Base-by-base conservation (phyloP, 2,888 invertebrate species). In the Scaptomyza caliginosa region DNA sequence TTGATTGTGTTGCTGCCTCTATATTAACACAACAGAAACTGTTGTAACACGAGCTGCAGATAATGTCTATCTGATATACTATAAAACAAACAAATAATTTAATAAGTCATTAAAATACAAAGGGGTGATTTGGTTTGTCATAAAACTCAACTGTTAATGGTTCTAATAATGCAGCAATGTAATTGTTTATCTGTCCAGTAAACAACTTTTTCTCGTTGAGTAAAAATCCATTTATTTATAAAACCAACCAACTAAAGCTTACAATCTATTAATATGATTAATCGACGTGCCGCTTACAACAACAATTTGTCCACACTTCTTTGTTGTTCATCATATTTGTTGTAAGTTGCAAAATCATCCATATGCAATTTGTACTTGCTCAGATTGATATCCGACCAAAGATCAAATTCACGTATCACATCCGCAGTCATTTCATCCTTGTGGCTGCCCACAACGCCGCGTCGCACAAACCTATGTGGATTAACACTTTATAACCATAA, bases 361-460 rank as follows among this genome's bases (percentile, higher is more conserved):
- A 83, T 74, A 16, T 77, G 68, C 56, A 90, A 72, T 45, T 87
- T 79, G 43, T 80, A 75, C 2, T 77, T 64, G 38, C 78, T 67
- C 17, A 90, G 81, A 67, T 86, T 88, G 21, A 77, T 77, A 32
- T 88, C 80, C 8, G 81, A 84, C 90, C 90, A 90, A 26, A 89
- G 79, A 68, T 90, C 90, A 10, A 90, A 89, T 42, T 90, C 85
- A 0, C 87, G 71, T 24, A 89, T 88, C n/a, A 89, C 65, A 11
- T 78, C 69, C 1, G 71, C 50, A 0, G 86, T 73, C 52, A 90
- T 70, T 59, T 90, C 90, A 57, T 90, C 91, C 54, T 88, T 90
- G 74, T 90, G 89, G 46, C 89, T 89, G 55, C 89, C 91, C 11
- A 90, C 90, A 11, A 90, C 82, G 3, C 90, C 90, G n/a, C 90